Conservation (phyloP, 2,113 vertebrate genomes). For the Parus major region DNA sequence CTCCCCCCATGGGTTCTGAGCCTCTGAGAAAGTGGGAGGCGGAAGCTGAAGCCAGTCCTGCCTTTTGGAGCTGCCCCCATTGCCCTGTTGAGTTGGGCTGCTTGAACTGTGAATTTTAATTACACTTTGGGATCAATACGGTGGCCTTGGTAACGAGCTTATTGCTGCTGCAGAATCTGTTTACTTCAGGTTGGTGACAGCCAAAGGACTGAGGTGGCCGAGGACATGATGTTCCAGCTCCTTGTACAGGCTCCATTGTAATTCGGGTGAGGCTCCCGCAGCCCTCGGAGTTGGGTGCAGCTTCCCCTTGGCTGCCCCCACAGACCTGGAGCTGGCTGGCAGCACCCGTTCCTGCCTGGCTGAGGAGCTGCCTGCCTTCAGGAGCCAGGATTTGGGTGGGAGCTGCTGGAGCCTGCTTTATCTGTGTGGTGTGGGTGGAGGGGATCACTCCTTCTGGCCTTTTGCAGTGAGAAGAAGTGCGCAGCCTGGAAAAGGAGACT, state of each 20-base stretch:
- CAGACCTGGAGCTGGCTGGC: background rate
- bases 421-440: background rate
- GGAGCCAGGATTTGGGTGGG: background rate
- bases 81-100: slow-evolving; percentile 49
- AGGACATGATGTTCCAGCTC: slow-evolving; percentile 71
- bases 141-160: slow-evolving; percentile 79
- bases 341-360: background rate
- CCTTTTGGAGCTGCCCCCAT: background rate
- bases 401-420: background rate
- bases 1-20: background rate
- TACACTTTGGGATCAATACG: slow-evolving; percentile 72
- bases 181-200: slow-evolving; percentile 68
- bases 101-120: slow-evolving; percentile 72
- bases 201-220: slow-evolving; percentile 60
- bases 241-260: slow-evolving; percentile 35
- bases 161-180: slow-evolving; percentile 77
- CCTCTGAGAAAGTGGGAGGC: background rate
- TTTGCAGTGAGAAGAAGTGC: background rate
- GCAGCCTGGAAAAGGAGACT: background rate
- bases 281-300: background rate
- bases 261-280: background rate
- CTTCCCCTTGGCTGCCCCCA: background rate
- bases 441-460: background rate
- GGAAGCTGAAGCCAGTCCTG: slow-evolving; percentile 18
- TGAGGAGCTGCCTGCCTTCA: background rate